A percentile compares a stretch with the other conserved stretches of the same genome.
These are phyloP conservation scores for Pontoporia blainvillei DNA, from an alignment of 2,113 vertebrate genomes.

Conservation along the genomic window DNA sequence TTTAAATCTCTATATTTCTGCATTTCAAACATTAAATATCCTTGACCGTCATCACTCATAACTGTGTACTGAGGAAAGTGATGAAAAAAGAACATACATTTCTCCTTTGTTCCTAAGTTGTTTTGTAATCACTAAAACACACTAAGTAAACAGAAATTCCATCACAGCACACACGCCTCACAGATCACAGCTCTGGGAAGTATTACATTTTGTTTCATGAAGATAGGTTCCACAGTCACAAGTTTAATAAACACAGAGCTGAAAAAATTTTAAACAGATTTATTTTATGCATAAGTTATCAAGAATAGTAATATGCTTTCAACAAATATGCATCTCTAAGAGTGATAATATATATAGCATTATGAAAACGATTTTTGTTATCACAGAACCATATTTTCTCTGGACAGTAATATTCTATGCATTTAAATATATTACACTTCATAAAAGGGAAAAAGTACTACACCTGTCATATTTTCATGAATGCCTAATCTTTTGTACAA, in stretches of 20 bases:
- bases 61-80: not conserved
- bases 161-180: too few species aligned
- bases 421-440: not conserved
- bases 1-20: not conserved
- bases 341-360: not conserved
- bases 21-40: not conserved
- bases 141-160: not conserved
- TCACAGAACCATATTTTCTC: not conserved
- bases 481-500: not conserved
- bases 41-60: not conserved
- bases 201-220: not conserved
- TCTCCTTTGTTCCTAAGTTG: not conserved
- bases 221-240: not conserved
- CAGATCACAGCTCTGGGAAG: not conserved
- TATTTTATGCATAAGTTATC: not conserved
- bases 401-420: not conserved
- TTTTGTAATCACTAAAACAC: not conserved
- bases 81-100: not conserved
- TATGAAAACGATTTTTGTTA: not conserved
- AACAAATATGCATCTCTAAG: not conserved
- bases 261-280: not conserved
- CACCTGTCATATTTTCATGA: not conserved
- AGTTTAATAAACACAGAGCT: not conserved
- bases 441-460: not conserved
- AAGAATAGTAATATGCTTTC: not conserved